Evolutionary conservation across 2,113 vertebrate genomes (phyloP), one percentile per base, ranked within the genome.

Genomic region (Pimephales promelas): DNA sequence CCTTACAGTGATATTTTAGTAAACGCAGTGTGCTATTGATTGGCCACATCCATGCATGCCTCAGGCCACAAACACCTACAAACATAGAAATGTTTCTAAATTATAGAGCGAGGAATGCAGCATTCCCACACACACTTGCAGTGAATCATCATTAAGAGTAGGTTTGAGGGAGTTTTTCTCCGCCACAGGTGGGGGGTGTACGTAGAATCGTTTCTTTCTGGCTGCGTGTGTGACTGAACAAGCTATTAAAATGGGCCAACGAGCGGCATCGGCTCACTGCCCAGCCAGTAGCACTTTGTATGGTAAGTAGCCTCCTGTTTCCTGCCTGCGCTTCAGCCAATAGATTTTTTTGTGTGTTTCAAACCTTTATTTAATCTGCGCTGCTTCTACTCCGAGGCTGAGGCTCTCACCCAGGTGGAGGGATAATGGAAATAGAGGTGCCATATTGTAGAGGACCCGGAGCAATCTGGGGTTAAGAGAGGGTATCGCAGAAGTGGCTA

Each of bases 251-350:
- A 79, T 49, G 59, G 77, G 77, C 77, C 77, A 66, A 49, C 43
- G 61, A 79, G 77, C 40, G 5, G 59, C 43, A 64, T 43, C 79
- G 79, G 79, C 47, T 70, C 62, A 47, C 79, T 70, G 64, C 79
- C 77, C 59, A 79, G 77, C 77, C 77, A 79, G 40, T 34, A 70
- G 79, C 64, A 81, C 79, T 81, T 81, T 54, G 64, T 70, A 70
- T 81, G 79, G 47, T 70, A 81, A 81, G 62, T 56, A 70, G 61
- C 62, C 64, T 81, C 62, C 79, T 81, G 79, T 81, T 81, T 81
- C 64, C 64, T 81, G 62, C 28, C 62, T 54, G 79, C 13, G 8
- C 64, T 56, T 40, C 49, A 70, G 62, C 79, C 64, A 81, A 70
- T 70, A 70, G 47, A 49, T n/a, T 20, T n/a, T 20, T 34, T 22